Percentiles rank a stretch among this genome's conserved stretches.
Conservation (phyloP, 2,797 vertebrate genomes). For the Enoplosus armatus region DNA sequence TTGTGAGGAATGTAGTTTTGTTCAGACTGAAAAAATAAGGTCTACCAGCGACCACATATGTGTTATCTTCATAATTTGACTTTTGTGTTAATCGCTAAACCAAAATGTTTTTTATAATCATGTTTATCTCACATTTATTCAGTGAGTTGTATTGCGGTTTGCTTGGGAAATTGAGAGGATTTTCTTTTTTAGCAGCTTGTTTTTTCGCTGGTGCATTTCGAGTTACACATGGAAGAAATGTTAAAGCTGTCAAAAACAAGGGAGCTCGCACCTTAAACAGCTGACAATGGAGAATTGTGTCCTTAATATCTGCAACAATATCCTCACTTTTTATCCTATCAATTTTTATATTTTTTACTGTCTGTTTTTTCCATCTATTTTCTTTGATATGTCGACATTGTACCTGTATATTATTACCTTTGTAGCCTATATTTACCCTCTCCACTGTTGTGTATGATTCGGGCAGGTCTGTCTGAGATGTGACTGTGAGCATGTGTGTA, state of each 20-base stretch:
- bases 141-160: constrained; percentile 67
- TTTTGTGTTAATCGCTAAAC: constrained; percentile 67
- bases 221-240: constrained; percentile 64
- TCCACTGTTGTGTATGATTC: constrained; percentile 70
- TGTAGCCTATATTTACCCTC: constrained; percentile 81
- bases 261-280: constrained; percentile 76
- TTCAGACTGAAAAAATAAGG: constrained; percentile 33
- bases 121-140: constrained; percentile 67
- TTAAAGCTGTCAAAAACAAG: constrained; percentile 70
- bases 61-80: constrained; percentile 54
- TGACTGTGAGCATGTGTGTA: constrained; percentile 72
- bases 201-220: constrained; percentile 58
- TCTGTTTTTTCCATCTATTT: constrained; percentile 76
- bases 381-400: constrained; percentile 80
- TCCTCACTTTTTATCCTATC: constrained; percentile 84
- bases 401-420: constrained; percentile 82
- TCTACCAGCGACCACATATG: constrained; percentile 37
- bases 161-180: constrained; percentile 52
- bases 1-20: constrained; percentile 74
- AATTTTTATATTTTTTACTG: constrained; percentile 86
- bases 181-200: constrained; percentile 55
- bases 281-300: constrained; percentile 73
- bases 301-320: constrained; percentile 80
- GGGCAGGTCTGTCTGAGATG: constrained; percentile 64
- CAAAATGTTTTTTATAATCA: constrained; percentile 79